Conservation (phyloP, 2,888 invertebrate species). For the Eupithecia inturbata region DNA sequence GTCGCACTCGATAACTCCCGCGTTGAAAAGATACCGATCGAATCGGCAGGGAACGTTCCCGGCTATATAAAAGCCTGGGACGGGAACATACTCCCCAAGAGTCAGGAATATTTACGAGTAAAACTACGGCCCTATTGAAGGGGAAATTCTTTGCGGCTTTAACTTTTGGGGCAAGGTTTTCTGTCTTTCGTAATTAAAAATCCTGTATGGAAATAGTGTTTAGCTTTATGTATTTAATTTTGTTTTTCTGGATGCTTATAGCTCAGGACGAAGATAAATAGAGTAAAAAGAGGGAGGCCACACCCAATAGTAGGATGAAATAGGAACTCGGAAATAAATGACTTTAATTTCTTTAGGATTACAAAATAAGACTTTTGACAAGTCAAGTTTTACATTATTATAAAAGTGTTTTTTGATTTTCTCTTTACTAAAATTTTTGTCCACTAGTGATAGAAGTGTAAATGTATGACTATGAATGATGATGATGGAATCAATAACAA, state of each 20-base stretch:
- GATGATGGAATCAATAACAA: not conserved
- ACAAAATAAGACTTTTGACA: no score
- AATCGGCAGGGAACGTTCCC: slow-evolving; percentile 48
- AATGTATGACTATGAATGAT: not conserved
- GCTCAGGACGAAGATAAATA: not conserved
- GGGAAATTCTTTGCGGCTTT: slow-evolving; percentile 14
- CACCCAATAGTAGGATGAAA: not conserved
- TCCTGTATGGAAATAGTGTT: not conserved
- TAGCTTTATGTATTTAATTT: not conserved
- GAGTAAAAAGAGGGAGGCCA: not conserved
- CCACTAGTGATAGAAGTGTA: not conserved
- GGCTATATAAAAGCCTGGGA: slow-evolving; percentile 45
- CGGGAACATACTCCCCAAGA: slow-evolving; percentile 46
- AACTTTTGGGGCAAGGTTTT: not conserved
- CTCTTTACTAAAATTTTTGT: not conserved
- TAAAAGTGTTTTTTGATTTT: no score
- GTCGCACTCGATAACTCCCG: slow-evolving; percentile 26
- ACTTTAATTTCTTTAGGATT: not conserved
- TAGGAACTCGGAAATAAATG: not conserved
- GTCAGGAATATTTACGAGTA: slow-evolving; percentile 47
- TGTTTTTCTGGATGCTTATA: not conserved
- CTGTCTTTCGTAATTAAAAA: not conserved
- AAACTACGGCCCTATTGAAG: slow-evolving; percentile 26
- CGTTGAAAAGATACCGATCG: slow-evolving; percentile 51
- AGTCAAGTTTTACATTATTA: no score